Base-by-base conservation (phyloP, 2,113 vertebrate species). In the Rhinopomastus cyanomelas region DNA sequence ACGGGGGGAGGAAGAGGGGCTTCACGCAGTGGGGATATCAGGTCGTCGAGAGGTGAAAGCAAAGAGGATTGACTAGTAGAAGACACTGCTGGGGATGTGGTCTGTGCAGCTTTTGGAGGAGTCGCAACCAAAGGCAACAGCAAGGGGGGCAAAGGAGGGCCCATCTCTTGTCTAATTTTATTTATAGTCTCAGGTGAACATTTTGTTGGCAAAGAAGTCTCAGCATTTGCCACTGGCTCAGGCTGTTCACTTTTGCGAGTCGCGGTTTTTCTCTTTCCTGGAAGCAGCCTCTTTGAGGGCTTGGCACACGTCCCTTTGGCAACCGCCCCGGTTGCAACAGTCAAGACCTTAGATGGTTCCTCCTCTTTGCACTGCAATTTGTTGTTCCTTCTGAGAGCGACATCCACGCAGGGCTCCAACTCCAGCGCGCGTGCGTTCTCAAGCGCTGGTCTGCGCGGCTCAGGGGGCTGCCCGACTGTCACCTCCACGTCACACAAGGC, bases 61-160 rank as follows among this genome's bases (percentile, higher is more conserved):
- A 98, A 96, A 8, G 96, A 97, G 23, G 97, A 95, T 11, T 85
- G 97, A 72, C 92, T 95, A 66, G 97, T 94, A 14, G 97, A 96
- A 9, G 98, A 95, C 46, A 92, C 92, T 21, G 83, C 53, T 18
- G 98, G 98, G 23, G 97, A 98, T 3, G 96, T 48, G 2, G 90
- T 87, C 79, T 64, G 96, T 1, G 71, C 77, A 19, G 62, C 79
- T 96, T 98, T 98, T 6, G 98, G 98, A n/a, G 98, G 98, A 3
- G 98, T 98, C 55, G 96, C 95, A 20, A 96, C 87, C 81, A 99
- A 85, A 49, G 99, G 99, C 22, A 96, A 96, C 1, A 99, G 96
- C 49, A 99, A 86, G 10, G 98, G 98, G 11, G 98, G 99, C 56
- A 99, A 95, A 2, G 99, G 99, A 12, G 98, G 98, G 18, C 99